Conservation (phyloP, 1,140 invertebrate species). For the Tetramorium alpestre region DNA sequence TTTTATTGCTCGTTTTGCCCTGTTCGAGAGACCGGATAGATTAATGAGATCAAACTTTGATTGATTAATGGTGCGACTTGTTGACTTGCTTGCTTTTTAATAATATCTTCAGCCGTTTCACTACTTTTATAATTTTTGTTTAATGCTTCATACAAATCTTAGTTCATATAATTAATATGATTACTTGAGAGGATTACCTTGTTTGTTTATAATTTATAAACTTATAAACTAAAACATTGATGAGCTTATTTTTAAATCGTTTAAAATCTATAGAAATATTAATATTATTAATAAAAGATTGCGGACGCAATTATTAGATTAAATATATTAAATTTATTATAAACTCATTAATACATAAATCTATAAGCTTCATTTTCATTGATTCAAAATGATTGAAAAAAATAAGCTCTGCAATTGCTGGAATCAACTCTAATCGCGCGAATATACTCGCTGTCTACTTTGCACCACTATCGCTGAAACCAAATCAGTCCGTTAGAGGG, state of each 20-base stretch:
- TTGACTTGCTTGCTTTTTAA: neutral
- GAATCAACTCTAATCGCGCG: neutral
- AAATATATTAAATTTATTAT: neutral
- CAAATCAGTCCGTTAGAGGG: constrained; percentile 11
- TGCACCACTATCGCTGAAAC: neutral
- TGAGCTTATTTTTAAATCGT: neutral
- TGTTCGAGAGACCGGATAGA: neutral
- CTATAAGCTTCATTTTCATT: neutral
- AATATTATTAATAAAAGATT: neutral
- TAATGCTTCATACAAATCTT: neutral
- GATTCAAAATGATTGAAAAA: neutral
- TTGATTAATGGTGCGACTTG: constrained; percentile 4
- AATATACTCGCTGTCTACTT: neutral
- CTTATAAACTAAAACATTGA: neutral
- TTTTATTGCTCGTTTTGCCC: neutral
- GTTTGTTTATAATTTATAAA: constrained; percentile 1
- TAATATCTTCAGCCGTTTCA: neutral
- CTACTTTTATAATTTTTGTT: neutral
- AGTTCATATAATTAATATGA: constrained; percentile 5
- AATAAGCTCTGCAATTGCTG: neutral
- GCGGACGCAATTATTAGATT: too few relatives aligned
- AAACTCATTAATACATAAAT: neutral
- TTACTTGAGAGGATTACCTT: neutral
- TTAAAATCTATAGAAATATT: neutral
- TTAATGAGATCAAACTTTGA: neutral